Evolutionary conservation across 2,113 vertebrate genomes (phyloP).

Genomic region (Syngnathus typhle): DNA sequence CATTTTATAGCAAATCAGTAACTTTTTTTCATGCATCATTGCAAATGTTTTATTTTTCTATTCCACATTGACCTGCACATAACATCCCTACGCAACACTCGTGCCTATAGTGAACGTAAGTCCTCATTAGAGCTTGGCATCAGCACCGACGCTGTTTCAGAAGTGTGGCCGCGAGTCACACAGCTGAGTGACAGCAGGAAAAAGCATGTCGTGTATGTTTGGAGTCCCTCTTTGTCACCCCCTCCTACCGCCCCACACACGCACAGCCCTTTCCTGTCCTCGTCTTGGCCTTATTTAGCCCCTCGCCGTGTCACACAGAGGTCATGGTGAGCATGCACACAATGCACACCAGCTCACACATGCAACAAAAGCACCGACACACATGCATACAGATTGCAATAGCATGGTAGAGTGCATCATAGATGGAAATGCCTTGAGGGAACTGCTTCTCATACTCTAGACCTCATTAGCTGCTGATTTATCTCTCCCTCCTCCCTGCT

Average conservation of each 20-base stretch:
- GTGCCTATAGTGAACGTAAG: constrained; percentile 17
- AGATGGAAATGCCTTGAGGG: constrained; percentile 75
- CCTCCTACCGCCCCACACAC: not conserved
- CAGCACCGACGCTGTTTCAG: constrained; percentile 19
- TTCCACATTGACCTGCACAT: not conserved
- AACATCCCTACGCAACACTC: too few relatives aligned
- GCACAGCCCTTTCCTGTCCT: constrained; percentile 49
- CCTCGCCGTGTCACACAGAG: constrained; percentile 63
- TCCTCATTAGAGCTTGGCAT: constrained; percentile 11
- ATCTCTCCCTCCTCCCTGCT: constrained; percentile 76
- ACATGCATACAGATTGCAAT: constrained; percentile 51
- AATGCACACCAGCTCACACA: constrained; percentile 28
- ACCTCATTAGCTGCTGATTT: constrained; percentile 87
- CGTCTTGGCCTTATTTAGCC: constrained; percentile 65
- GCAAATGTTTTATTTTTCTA: not conserved
- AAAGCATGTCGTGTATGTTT: constrained; percentile 66
- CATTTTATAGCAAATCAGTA: not conserved
- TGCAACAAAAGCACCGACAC: constrained; percentile 18
- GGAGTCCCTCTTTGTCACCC: constrained; percentile 55
- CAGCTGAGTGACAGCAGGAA: constrained; percentile 65
- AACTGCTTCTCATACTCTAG: constrained; percentile 78
- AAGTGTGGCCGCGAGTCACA: constrained; percentile 40
- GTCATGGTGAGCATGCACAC: constrained; percentile 74
- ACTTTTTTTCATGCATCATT: not conserved
- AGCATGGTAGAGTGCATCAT: constrained; percentile 66